Conservation (phyloP, 2,797 vertebrate genomes). For the Neoniphon sammara region DNA sequence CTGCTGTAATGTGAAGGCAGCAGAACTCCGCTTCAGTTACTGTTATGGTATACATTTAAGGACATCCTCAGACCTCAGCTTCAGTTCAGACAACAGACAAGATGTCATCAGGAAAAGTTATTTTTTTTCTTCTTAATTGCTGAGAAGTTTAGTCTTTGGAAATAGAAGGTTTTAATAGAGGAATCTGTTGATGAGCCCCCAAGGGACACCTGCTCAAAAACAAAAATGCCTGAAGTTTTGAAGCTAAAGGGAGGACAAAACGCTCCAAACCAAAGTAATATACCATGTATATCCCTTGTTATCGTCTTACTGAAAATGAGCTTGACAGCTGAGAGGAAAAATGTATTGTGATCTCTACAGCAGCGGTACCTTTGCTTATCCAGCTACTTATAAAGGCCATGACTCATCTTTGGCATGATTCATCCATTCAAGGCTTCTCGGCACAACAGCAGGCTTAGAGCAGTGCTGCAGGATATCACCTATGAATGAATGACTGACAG, state of each 20-base stretch:
- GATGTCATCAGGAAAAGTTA: no score
- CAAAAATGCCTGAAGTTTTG: neutral
- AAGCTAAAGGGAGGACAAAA: neutral
- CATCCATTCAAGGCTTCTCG: neutral
- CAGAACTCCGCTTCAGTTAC: no score
- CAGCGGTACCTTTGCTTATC: neutral
- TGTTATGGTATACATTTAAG: no score
- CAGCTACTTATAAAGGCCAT: neutral
- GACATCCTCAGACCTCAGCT: no score
- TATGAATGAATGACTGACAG: slow-evolving; percentile 26
- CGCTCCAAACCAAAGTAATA: neutral
- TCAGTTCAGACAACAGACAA: no score
- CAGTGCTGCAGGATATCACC: slow-evolving; percentile 18
- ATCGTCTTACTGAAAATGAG: neutral
- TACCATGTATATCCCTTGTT: neutral
- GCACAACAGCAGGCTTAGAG: slow-evolving; percentile 3
- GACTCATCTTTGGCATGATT: slow-evolving; percentile 15
- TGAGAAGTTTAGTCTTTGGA: no score
- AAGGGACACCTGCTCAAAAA: neutral
- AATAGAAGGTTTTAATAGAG: no score
- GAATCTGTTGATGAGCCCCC: no score
- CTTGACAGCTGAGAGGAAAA: no score
- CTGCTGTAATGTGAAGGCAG: neutral
- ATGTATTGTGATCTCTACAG: neutral
- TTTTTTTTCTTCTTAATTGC: no score